Base-by-base conservation (phyloP, 2,113 vertebrate species). In the Silurus glanis region DNA sequence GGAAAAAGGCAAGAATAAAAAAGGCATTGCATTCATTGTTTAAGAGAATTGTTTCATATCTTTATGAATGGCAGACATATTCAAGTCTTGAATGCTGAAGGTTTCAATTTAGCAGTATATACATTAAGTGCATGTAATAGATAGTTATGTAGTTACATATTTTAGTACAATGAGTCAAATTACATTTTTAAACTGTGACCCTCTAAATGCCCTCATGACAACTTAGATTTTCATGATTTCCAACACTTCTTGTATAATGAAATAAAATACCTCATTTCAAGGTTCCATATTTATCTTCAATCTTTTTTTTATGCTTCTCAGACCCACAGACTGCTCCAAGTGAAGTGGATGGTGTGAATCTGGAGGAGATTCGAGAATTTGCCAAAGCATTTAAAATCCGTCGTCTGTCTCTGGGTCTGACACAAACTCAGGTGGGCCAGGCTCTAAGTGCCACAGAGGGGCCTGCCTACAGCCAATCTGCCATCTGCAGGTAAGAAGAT, bases 321-420 rank as follows among this genome's bases (percentile, higher is more conserved):
- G 98, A 99, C 95, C 98, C 98, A 89, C 97, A 98, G 90, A 98
- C 95, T 82, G 97, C 97, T 91, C 95, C 96, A 91, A 96, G 97
- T 90, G 98, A 99, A 94, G 98, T 99, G 93, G 98, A 99, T 84
- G 98, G 98, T 91, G 98, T 99, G 93, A 99, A 99, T 94, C 95
- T 99, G 94, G 98, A 99, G 94, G 98, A 99, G 96, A 99, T 99
- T 83, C 96, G 98, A 84, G 98, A 99, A 94, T 99, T 99, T 91
- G 98, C 98, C 96, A 99, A 99, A 97, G 97, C 98, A 89, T 99
- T 99, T 96, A 99, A 99, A 96, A 99, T 99, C 93, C 97, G 98
- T 89, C 97, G 98, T 91, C 95, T 99, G 94, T 99, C 98, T 88
- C 97, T 99, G 93, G 98, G 98, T 91, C 95, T 99, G 94, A 99